Evolutionary conservation across 2,888 invertebrate genomes (phyloP), one percentile per base, ranked within the genome.

Genomic region (Scaptomyza polygonia): DNA sequence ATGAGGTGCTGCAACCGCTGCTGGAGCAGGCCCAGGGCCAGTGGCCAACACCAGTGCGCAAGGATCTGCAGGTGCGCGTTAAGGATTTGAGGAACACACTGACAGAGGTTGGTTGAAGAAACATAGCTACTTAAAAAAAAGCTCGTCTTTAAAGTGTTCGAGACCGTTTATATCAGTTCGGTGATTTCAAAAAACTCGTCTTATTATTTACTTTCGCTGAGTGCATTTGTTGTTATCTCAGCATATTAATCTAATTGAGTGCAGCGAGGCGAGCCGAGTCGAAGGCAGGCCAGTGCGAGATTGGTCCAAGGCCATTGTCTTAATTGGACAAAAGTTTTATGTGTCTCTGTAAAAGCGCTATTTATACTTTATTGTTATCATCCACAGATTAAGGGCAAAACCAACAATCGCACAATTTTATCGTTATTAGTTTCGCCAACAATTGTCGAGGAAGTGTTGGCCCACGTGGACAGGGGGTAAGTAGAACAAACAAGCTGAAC

Each of bases 361-460:
- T 80, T 77, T 86, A 83, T 83, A 72, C 72, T 87, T 87, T 87
- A 87, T 88, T 86, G 80, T 79, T 88, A 86, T 85, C 76, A 79
- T 69, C 77, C 75, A 75, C 83, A 91, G 91, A 90, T 91, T 81
- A 91, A 90, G 91, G 98, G 98, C 14, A 96, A 97, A 91, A 95
- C 97, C 92, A 94, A 94, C 73, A 97, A 97, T 79, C 96, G 97
- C 92, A 97, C 97, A 1, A 93, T 97, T 88, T 93, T 98, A 58
- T 96, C 97, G 27, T 95, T 98, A 94, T 97, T 98, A 25, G 93
- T 95, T 85, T 95, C 95, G 18, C 93, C 95, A 36, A 95, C 95
- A 79, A 93, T 92, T 67, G 94, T 97, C 67, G 94, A 94, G 79
- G 93, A 94, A 59, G 93, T 94, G 11, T 94, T 94, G 89, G 85